Base-by-base conservation (phyloP, 2,888 invertebrate genomes). In the Leptinotarsa tumamoca region DNA sequence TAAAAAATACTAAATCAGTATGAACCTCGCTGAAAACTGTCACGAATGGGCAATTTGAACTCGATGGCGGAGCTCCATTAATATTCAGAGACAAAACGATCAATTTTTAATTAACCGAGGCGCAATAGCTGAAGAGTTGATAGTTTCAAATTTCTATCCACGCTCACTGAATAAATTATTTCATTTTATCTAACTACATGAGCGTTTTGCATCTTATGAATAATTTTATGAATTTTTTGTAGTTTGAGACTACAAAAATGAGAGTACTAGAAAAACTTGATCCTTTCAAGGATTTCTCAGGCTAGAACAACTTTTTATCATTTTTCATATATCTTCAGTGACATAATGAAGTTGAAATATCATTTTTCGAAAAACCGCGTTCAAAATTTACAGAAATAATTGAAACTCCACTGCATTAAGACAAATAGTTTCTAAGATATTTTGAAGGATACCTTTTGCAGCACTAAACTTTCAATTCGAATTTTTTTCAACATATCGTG, bases 71-170 rank as follows among this genome's bases (percentile, higher is more conserved):
- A 21, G 56, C 56, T 58, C 56, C 56, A 58, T 58, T 58, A 58
- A 58, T 58, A 58, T 58, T 58, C 56, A 21, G 21, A n/a, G 21
- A 58, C 56, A 58, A 4, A 21, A 18, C 21, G 18, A 58, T 58
- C 56, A 58, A 58, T 14, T 58, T 58, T 58, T 58, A 58, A 58
- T 58, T 58, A 58, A 58, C 56, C 56, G 18, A 58, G 18, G 14
- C 21, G 23, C 21, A 58, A 58, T 21, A 23, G 52, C 52, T 17
- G n/a, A 17, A 52, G 21, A 58, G 21, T 21, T 23, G 18, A 58
- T 58, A 58, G 56, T 58, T 58, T 58, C 23, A 13, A 58, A 58
- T 58, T 58, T 52, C 10, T 10, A 13, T 18, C 21, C 21, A 21
- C 56, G 23, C 21, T 58, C 13, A 21, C 10, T 21, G 56, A 17